A percentile compares a stretch with the other conserved stretches of the same genome.
Conservation (phyloP, 2,888 invertebrate genomes). For the Coremacera marginata region DNA sequence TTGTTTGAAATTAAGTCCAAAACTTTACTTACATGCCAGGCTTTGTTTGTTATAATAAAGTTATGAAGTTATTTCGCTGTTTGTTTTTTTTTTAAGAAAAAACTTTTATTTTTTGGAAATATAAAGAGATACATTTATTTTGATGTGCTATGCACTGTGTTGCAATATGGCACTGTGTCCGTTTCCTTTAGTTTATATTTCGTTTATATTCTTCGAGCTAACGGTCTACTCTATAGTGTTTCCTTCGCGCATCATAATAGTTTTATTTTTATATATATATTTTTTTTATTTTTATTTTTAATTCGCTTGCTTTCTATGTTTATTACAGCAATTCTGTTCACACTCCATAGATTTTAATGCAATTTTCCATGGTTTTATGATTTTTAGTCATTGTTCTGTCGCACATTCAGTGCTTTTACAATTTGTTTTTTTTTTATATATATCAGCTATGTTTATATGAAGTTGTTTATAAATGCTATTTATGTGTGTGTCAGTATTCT, state of each 20-base stretch:
- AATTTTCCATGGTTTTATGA: slow-evolving; percentile 47
- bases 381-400: slow-evolving; percentile 44
- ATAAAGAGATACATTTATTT: too few relatives aligned
- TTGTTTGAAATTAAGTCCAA: too few relatives aligned
- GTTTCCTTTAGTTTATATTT: slow-evolving; percentile 29
- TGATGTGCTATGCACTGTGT: slow-evolving; percentile 8
- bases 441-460: too few relatives aligned
- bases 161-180: slow-evolving; percentile 41
- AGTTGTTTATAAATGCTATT: too few relatives aligned
- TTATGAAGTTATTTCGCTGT: too few relatives aligned
- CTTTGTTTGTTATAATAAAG: too few relatives aligned
- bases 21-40: too few relatives aligned
- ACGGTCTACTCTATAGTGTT: neutral
- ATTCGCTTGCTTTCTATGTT: slow-evolving; percentile 24
- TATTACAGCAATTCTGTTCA: slow-evolving; percentile 39
- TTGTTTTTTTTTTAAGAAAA: too few relatives aligned
- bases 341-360: slow-evolving; percentile 48
- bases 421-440: slow-evolving; percentile 1
- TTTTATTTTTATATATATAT: slow-evolving; percentile 17
- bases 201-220: neutral
- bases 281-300: slow-evolving; percentile 28
- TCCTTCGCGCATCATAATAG: neutral
- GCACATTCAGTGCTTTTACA: slow-evolving; percentile 36
- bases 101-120: too few relatives aligned
- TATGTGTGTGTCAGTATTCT: too few relatives aligned